phyloP scores from a whole-genome alignment of 2,797 vertebrate species.

The Argyrosomus regius region DNA sequence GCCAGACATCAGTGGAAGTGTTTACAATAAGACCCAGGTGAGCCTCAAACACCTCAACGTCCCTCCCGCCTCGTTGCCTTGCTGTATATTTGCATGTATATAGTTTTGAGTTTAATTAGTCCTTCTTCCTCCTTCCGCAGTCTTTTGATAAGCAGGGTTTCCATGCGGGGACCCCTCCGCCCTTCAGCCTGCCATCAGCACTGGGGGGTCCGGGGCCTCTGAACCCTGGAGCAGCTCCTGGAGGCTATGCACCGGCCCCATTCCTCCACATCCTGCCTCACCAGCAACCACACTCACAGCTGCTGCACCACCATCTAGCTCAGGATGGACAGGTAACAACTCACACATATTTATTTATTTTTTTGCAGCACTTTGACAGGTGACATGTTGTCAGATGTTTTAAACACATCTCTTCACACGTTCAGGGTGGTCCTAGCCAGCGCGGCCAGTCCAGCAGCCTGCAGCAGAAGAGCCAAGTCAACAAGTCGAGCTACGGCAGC shows the following conservation, averaged over 20 bases:
- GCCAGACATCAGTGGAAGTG: conserved; percentile 94
- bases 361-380: too few relatives aligned
- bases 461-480: conserved; percentile 98
- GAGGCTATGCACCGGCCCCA: conserved; percentile 92
- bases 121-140: conserved; percentile 71
- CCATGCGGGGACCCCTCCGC: conserved; percentile 94
- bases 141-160: conserved; percentile 99
- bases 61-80: neutral
- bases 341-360: too few relatives aligned
- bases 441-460: conserved; percentile 93
- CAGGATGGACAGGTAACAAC: conserved; percentile 93
- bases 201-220: conserved; percentile 93
- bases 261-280: conserved; percentile 97
- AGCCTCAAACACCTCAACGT: conserved; percentile 21
- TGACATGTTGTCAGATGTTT: neutral
- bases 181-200: conserved; percentile 95
- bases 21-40: conserved; percentile 98
- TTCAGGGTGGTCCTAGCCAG: conserved; percentile 91
- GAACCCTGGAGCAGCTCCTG: conserved; percentile 91
- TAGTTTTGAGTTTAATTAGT: neutral
- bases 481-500: conserved; percentile 94
- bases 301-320: conserved; percentile 96
- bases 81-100: neutral
- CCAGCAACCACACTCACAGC: conserved; percentile 97
- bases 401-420: neutral